Evolutionary conservation across 2,888 invertebrate genomes (phyloP).

Genomic region (Eledona agricola): DNA sequence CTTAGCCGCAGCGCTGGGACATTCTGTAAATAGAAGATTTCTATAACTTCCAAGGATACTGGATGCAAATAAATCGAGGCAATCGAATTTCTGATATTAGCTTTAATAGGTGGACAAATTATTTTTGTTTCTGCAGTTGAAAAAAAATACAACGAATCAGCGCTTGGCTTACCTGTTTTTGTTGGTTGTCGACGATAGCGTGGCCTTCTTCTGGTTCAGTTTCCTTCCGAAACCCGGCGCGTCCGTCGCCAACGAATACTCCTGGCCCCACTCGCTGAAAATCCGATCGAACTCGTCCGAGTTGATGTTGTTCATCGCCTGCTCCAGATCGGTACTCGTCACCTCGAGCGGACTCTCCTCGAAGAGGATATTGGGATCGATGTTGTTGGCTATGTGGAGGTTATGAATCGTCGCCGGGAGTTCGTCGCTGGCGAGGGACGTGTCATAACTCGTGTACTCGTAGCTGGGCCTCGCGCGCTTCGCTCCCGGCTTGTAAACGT

Average conservation of each 20-base stretch:
- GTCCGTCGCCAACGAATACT: conserved; percentile 35
- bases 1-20: too few relatives aligned
- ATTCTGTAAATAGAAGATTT: too few relatives aligned
- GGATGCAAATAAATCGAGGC: too few relatives aligned
- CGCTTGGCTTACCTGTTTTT: too few relatives aligned
- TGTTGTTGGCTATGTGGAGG: conserved; percentile 17
- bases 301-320: conserved; percentile 45
- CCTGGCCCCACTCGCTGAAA: conserved; percentile 36
- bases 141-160: too few relatives aligned
- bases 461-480: conserved; percentile 45
- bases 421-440: conserved; percentile 45
- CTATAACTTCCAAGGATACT: too few relatives aligned
- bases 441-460: conserved; percentile 37
- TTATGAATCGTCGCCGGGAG: conserved; percentile 47
- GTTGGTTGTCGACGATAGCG: too few relatives aligned
- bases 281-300: conserved; percentile 56
- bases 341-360: conserved; percentile 36
- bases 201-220: too few relatives aligned
- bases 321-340: conserved; percentile 51
- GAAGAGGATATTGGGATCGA: conserved; percentile 6
- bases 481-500: conserved; percentile 44
- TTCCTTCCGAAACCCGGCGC: conserved; percentile 19
- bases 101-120: too few relatives aligned
- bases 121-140: too few relatives aligned
- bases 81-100: too few relatives aligned